phyloP scores from a whole-genome alignment of 2,888 invertebrate genomes.

The Schizaphis graminum region DNA sequence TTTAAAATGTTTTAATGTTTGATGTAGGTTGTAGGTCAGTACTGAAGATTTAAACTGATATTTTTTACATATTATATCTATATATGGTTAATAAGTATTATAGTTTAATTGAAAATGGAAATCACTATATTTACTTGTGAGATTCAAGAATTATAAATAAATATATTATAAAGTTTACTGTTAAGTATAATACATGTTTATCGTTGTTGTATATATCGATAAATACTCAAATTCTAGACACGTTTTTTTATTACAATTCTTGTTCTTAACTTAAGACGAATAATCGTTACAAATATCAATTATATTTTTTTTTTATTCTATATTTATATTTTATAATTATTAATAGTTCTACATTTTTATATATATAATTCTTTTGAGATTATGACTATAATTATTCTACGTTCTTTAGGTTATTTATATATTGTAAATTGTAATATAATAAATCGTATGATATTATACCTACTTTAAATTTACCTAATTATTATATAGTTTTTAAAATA shows the following conservation, averaged over 20 bases:
- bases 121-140: background rate
- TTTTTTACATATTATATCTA: background rate
- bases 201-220: background rate
- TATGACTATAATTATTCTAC: background rate
- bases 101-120: background rate
- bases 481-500: background rate
- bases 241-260: constrained; percentile 1
- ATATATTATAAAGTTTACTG: background rate
- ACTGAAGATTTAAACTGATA: background rate
- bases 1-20: background rate
- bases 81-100: background rate
- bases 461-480: background rate
- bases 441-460: background rate
- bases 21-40: background rate
- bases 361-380: background rate
- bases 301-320: background rate
- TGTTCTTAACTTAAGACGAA: background rate
- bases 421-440: background rate
- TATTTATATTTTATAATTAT: background rate
- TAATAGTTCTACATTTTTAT: background rate
- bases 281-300: background rate
- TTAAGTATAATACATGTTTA: background rate
- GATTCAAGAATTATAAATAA: background rate
- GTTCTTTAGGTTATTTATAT: background rate
- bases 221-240: constrained; percentile 28